Percentiles rank a stretch among this genome's conserved stretches.
Evolutionary conservation across 2,888 invertebrate species (phyloP).

Genomic region (Caenorhabditis sp.): DNA sequence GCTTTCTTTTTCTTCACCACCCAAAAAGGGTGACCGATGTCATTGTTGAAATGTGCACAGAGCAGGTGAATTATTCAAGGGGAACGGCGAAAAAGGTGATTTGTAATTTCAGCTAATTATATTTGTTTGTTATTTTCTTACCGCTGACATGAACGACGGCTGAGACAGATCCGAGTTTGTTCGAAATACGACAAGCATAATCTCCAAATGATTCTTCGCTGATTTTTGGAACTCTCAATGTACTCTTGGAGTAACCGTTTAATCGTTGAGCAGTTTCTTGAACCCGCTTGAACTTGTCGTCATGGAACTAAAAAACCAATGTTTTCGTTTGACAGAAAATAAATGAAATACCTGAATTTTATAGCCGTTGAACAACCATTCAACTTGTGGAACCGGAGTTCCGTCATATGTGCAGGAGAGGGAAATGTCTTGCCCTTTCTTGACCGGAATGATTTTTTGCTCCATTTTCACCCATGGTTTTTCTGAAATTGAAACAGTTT

Average conservation of each 20-base stretch:
- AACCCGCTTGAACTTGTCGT: slow-evolving; percentile 44
- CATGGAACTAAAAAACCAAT: slow-evolving; percentile 39
- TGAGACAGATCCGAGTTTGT: slow-evolving; percentile 47
- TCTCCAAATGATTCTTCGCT: slow-evolving; percentile 54
- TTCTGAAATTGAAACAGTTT: slow-evolving; percentile 57
- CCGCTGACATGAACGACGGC: slow-evolving; percentile 52
- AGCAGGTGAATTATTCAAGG: slow-evolving; percentile 39
- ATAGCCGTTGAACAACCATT: slow-evolving; percentile 64
- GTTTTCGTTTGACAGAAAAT: slow-evolving; percentile 2
- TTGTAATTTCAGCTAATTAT: slow-evolving; percentile 36
- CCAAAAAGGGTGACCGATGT: slow-evolving; percentile 1
- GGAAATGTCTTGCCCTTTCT: slow-evolving; percentile 43
- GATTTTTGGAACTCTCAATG: slow-evolving; percentile 35
- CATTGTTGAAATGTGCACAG: slow-evolving; percentile 6
- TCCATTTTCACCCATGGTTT: slow-evolving; percentile 58
- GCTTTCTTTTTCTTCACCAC: not conserved
- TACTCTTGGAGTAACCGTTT: slow-evolving; percentile 39
- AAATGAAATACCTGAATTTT: slow-evolving; percentile 51
- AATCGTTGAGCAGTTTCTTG: slow-evolving; percentile 41
- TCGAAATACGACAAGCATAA: slow-evolving; percentile 52
- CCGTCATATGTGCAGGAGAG: slow-evolving; percentile 63
- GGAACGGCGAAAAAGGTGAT: not conserved
- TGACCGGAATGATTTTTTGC: slow-evolving; percentile 53
- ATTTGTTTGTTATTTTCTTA: slow-evolving; percentile 13
- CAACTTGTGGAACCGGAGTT: slow-evolving; percentile 57